These are phyloP conservation scores for Stenolophus ochropezus DNA, from an alignment of 2,888 invertebrate species.

Conservation along the genomic window DNA sequence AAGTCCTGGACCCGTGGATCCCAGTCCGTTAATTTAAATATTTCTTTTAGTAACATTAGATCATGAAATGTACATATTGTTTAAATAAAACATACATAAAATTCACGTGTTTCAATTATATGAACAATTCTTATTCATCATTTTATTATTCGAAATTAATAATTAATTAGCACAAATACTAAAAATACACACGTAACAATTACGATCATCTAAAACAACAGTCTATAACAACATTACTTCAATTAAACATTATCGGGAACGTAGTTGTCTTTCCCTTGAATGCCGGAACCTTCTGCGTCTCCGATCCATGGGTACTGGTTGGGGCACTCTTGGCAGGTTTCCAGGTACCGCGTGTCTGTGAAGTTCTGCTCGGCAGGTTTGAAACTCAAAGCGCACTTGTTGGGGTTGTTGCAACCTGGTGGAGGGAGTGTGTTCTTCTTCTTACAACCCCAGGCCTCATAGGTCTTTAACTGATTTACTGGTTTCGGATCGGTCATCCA, in stretches of 20 bases:
- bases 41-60: constrained; percentile 48
- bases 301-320: constrained; percentile 92
- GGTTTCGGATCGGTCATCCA: constrained; percentile 93
- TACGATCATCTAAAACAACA: constrained; percentile 42
- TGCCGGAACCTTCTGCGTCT: constrained; percentile 89
- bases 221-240: constrained; percentile 44
- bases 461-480: constrained; percentile 79
- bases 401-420: constrained; percentile 86
- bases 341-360: constrained; percentile 89
- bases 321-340: constrained; percentile 90
- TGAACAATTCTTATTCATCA: constrained; percentile 10
- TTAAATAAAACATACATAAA: constrained; percentile 37
- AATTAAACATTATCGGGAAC: constrained; percentile 79
- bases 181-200: constrained; percentile 35
- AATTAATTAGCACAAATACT: constrained; percentile 39
- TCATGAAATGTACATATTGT: constrained; percentile 56
- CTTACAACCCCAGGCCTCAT: constrained; percentile 89
- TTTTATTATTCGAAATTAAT: constrained; percentile 43
- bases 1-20: constrained; percentile 79
- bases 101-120: neutral
- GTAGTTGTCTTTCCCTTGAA: constrained; percentile 87
- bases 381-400: constrained; percentile 89
- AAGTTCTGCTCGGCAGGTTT: constrained; percentile 85
- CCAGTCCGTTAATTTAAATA: constrained; percentile 78
- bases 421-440: constrained; percentile 81